Base-by-base conservation (phyloP, 2,113 vertebrate species). In the Pitta sordida region DNA sequence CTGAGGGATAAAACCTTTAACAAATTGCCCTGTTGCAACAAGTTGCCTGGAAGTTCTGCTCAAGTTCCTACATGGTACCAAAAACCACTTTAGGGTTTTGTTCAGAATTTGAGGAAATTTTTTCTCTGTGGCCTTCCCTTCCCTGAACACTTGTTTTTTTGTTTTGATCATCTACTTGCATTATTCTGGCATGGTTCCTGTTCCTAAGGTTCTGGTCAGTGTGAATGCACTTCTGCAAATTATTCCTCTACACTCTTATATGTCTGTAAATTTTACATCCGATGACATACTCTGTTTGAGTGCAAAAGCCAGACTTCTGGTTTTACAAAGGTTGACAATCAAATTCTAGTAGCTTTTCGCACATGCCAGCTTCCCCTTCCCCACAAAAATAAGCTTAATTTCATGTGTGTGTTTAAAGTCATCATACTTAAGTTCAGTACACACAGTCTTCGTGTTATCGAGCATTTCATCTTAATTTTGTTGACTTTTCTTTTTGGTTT, bases 181-280 rank as follows among this genome's bases (percentile, higher is more conserved):
- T 82, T 69, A 29, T 4, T 71, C 3, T 10, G 16, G 36, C 22
- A 19, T 0, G 0, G 23, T 41, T 43, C 15, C 27, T 70, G 32
- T 62, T 87, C 64, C 18, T 58, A 46, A 69, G 46, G 15, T 49
- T 17, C 12, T 70, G 30, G 13, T 82, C 32, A 6, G 16, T 68
- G 63, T 90, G 32, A 55, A 4, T 43, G 63, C 4, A 3, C 27
- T 60, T 70, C 3, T 55, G 23, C 13, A 32, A 6, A 26, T 59
- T 68, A 26, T 65, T 86, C 21, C 19, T 86, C 23, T 76, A 3
- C 7, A 2, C 51, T 53, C 13, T 58, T 34, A 46, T 63, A 32
- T 79, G 17, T 19, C 52, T 79, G 32, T 62, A 59, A 79, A 55
- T 83, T 36, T 68, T 52, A 14, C 11, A 4, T 68, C 64, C 53